Percentiles rank a stretch among this genome's conserved stretches.
Conservation (phyloP, 2,113 vertebrate genomes). For the Dipodomys ordii region DNA sequence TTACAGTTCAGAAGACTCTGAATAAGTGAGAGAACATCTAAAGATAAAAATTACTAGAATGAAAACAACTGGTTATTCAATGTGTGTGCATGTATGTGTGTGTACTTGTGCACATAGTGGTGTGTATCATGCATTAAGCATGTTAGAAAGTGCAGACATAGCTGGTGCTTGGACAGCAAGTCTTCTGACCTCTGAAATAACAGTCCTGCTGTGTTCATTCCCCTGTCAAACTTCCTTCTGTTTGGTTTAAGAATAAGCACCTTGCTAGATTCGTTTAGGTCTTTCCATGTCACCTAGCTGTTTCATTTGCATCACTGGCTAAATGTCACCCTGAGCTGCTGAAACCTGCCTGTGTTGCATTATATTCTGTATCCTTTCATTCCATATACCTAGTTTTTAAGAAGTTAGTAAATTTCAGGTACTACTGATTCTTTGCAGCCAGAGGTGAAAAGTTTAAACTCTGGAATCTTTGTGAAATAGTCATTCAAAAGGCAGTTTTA, state of each 20-base stretch:
- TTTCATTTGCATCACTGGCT: conserved; percentile 7
- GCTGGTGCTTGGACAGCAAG: conserved; percentile 76
- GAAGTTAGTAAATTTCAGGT: conserved; percentile 59
- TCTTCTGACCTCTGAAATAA: conserved; percentile 79
- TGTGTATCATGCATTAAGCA: background rate
- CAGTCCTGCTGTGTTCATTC: conserved; percentile 81
- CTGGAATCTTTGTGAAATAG: conserved; percentile 15
- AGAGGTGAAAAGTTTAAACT: conserved; percentile 41
- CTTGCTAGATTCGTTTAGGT: conserved; percentile 59
- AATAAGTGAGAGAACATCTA: conserved; percentile 31
- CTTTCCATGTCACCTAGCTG: conserved; percentile 7
- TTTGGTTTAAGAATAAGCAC: conserved; percentile 83
- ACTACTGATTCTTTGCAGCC: conserved; percentile 41
- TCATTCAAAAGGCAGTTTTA: conserved; percentile 66
- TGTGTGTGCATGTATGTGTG: background rate
- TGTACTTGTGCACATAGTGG: background rate
- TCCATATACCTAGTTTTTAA: conserved; percentile 56
- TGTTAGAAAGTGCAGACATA: conserved; percentile 73
- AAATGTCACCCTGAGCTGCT: conserved; percentile 49
- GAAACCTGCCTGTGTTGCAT: conserved; percentile 24
- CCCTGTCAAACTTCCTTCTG: conserved; percentile 77
- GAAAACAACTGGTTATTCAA: fast-evolving
- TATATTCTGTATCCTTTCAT: conserved; percentile 42
- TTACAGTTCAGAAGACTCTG: conserved; percentile 47
- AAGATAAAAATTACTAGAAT: background rate